Conservation (phyloP, 2,797 vertebrate species). For the Galaxias olidus region DNA sequence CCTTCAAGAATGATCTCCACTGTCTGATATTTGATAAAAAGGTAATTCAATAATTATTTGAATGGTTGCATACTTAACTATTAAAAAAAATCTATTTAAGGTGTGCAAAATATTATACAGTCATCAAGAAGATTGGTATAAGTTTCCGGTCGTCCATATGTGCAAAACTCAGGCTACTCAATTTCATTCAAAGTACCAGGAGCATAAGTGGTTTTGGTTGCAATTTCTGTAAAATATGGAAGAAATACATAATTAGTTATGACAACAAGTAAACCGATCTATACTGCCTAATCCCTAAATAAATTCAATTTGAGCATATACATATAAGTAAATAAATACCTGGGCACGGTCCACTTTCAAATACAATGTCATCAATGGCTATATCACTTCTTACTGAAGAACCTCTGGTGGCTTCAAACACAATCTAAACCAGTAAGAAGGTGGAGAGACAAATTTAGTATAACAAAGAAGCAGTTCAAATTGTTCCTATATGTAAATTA, state of each 20-base stretch:
- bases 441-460: not conserved
- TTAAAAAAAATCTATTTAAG: too few species aligned
- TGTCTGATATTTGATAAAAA: constrained; percentile 29
- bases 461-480: too few species aligned
- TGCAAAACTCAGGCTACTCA: constrained; percentile 50
- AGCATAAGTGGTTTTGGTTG: constrained; percentile 13
- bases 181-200: constrained; percentile 61
- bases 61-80: not conserved
- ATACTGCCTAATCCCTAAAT: too few species aligned
- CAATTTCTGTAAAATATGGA: constrained; percentile 35
- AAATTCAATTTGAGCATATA: too few species aligned
- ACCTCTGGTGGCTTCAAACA: constrained; percentile 87
- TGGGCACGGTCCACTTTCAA: constrained; percentile 77
- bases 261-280: not conserved
- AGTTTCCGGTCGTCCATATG: constrained; percentile 27
- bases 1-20: constrained; percentile 21
- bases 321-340: too few species aligned
- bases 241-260: not conserved
- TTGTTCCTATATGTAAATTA: too few species aligned
- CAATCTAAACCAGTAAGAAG: constrained; percentile 73
- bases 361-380: constrained; percentile 87
- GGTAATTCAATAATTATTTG: constrained; percentile 18
- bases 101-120: not conserved
- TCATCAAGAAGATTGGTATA: constrained; percentile 7
- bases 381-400: constrained; percentile 89